Evolutionary conservation across 1,140 invertebrate species (phyloP), one percentile per base, ranked within the genome.

Genomic region (Drosophila fuyamai): DNA sequence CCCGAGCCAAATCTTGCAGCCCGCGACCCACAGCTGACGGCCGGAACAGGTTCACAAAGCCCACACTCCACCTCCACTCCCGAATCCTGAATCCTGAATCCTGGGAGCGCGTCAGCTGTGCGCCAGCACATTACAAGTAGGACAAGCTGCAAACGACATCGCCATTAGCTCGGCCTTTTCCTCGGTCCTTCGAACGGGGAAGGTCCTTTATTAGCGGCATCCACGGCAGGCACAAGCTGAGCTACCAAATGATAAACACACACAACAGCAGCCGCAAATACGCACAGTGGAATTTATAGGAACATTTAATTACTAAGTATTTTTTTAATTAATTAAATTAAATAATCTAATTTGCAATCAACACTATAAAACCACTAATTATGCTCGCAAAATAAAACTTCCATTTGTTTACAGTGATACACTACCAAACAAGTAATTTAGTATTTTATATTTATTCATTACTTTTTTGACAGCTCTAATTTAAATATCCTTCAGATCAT

Each of bases 121-220:
- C 82, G 83, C 86, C 82, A 80, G 85, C 86, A 86, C 86, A 90
- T 90, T 81, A 90, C 85, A 90, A 90, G 85, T 90, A 85, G 81
- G 81, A 90, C 85, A 90, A 90, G 85, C 84, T 88, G 84, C 72
- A 66, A 89, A 88, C 84, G 81, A 83, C 84, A 88, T 83, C 56
- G 84, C 80, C 84, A 88, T 89, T 83, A 83, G 84, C 56, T 50
- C 38, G 65, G 56, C 57, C 36, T 18, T 55, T 46, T 54, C 40
- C 48, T 53, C 10, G 32, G 40, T 47, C 27, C 46, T 32, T 13
- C 40, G 14, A 18, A 7, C 29, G 66, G 67, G 68, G 51, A 71
- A 56, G 68, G 14, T 71, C 58, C 61, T 67, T 76, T 83, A 86
- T 86, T 86, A 86, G 83, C 83, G 63, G 84, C 83, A 86, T 89